A percentile compares a stretch with the other conserved stretches of the same genome.
phyloP scores from a whole-genome alignment of 2,888 invertebrate species.

The Mamestra brassicae region DNA sequence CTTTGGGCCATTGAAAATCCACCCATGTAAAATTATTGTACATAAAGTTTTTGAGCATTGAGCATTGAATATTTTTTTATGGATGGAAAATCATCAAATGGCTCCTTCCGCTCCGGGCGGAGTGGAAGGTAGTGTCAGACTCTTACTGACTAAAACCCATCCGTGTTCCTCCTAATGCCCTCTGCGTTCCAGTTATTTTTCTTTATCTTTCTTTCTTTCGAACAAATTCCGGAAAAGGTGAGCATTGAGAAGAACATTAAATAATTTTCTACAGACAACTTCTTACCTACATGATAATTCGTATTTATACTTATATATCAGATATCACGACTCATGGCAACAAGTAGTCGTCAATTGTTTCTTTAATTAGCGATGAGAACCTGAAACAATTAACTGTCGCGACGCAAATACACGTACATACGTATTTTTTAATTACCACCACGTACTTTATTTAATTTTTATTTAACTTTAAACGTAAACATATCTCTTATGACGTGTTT shows the following conservation, averaged over 20 bases:
- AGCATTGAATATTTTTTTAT: too few relatives aligned
- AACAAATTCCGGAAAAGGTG: not conserved
- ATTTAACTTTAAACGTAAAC: slow-evolving; percentile 6
- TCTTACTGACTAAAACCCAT: too few relatives aligned
- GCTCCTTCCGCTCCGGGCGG: too few relatives aligned
- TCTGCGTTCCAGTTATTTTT: too few relatives aligned
- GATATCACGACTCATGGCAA: not conserved
- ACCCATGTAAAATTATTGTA: too few relatives aligned
- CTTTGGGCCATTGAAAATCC: not conserved
- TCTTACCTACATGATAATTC: not conserved
- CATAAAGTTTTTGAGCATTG: too few relatives aligned
- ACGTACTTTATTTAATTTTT: not conserved
- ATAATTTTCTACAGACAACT: not conserved
- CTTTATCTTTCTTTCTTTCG: too few relatives aligned
- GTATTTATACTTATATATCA: too few relatives aligned
- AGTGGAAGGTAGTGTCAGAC: too few relatives aligned
- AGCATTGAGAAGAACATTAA: not conserved
- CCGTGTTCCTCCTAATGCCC: too few relatives aligned
- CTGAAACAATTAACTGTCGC: slow-evolving; percentile 4
- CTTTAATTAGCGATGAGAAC: not conserved
- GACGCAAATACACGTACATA: not conserved
- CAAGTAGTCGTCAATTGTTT: slow-evolving; percentile 13
- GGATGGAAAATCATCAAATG: too few relatives aligned
- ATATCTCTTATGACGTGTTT: slow-evolving; percentile 3
- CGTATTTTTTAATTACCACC: not conserved